Evolutionary conservation across 2,888 invertebrate species (phyloP).

Genomic region (Rugalucina vietnamica): DNA sequence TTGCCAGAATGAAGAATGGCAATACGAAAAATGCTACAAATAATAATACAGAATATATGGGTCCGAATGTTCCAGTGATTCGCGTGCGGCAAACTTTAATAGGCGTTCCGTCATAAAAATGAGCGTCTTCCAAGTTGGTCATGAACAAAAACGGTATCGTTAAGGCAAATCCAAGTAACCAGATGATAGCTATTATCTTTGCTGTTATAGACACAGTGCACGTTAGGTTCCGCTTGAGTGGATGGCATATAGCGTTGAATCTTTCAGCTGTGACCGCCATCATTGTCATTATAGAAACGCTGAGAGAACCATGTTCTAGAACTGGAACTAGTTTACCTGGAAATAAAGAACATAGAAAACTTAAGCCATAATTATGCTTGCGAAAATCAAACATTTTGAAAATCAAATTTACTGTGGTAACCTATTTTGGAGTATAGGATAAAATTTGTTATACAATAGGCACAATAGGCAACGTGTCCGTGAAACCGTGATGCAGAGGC

Average conservation of each 20-base stretch:
- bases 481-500: too few relatives aligned
- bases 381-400: too few relatives aligned
- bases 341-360: slow-evolving; percentile 81
- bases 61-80: slow-evolving; percentile 29
- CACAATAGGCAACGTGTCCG: too few relatives aligned
- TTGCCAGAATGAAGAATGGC: slow-evolving; percentile 63
- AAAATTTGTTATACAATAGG: too few relatives aligned
- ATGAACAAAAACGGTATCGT: slow-evolving; percentile 91
- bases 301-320: slow-evolving; percentile 95
- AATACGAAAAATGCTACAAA: slow-evolving; percentile 59
- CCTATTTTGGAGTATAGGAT: too few relatives aligned
- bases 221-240: slow-evolving; percentile 87
- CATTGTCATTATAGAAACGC: slow-evolving; percentile 96
- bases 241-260: slow-evolving; percentile 96
- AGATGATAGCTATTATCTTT: slow-evolving; percentile 76
- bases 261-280: slow-evolving; percentile 96
- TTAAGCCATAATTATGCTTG: background rate
- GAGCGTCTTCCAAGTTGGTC: slow-evolving; percentile 90
- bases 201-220: slow-evolving; percentile 78
- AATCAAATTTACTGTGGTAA: too few relatives aligned
- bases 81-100: slow-evolving; percentile 59
- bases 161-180: slow-evolving; percentile 80
- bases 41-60: slow-evolving; percentile 54
- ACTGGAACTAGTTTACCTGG: slow-evolving; percentile 96
- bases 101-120: slow-evolving; percentile 84